Evolutionary conservation across 2,797 vertebrate species (phyloP), one percentile per base, ranked within the genome.

Genomic region (Sebastes melanostomus): DNA sequence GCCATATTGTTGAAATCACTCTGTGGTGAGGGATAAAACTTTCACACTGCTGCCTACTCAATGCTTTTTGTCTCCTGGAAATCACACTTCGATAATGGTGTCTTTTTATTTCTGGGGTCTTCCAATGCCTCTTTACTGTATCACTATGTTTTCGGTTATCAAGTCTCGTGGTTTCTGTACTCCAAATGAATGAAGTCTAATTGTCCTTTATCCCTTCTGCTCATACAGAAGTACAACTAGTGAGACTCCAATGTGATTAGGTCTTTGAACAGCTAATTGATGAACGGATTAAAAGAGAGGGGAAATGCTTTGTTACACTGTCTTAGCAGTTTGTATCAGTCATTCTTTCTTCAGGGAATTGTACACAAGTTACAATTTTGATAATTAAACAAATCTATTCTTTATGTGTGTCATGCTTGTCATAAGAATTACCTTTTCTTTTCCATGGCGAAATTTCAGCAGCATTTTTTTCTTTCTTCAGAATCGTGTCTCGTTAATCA

Each of bases 351-450:
- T 85, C 86, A 86, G 86, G 88, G 87, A 90, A 86, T 76, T 92
- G 77, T 90, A 84, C 38, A 54, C 56, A 10, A 77, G 72, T 83
- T 87, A 74, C 58, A 72, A 25, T 86, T 91, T 91, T 93, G 82
- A 85, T 90, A 90, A 92, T 83, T 90, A 92, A 93, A 93, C 36
- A 3, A 27, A 1, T 84, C 2, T 77, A 68, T 88, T 82, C 78
- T 85, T 78, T 1, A 80, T 66, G 18, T 66, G 20, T 69, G 18
- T 29, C 4, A 1, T 65, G 3, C 1, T 46, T 74, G 79, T 70
- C 73, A 12, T 59, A 3, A 61, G 2, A 66, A 5, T 66, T 24
- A 42, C 29, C n/a, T 55, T 74, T 36, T 18, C 3, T 60, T 46
- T 46, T 52, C 20, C 11, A 3, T 34, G 22, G 20, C 0, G 3